phyloP scores from a whole-genome alignment of 2,888 invertebrate species.

The Atethmia centrago region DNA sequence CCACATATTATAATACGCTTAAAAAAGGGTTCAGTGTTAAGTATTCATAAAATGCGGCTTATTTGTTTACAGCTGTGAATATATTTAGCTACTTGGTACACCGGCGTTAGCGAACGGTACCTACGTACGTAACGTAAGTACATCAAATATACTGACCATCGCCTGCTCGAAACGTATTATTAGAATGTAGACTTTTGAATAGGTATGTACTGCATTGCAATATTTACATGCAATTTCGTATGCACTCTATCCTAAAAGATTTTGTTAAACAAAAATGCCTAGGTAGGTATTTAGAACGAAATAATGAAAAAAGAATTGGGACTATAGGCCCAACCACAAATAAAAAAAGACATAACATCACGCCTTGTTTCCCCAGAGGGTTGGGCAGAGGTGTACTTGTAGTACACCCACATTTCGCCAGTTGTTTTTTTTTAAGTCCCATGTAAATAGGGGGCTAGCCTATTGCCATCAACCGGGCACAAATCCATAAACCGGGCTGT shows the following conservation, averaged over 20 bases:
- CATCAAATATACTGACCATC: conserved; percentile 31
- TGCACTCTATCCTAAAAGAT: neutral
- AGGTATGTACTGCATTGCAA: conserved; percentile 23
- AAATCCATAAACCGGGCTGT: too few species aligned
- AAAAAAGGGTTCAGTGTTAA: neutral
- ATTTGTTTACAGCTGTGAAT: conserved; percentile 39
- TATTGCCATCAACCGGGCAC: too few species aligned
- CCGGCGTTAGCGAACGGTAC: conserved; percentile 26
- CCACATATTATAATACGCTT: conserved; percentile 1
- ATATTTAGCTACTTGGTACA: conserved; percentile 47
- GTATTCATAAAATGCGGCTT: conserved; percentile 33
- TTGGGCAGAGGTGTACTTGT: too few species aligned
- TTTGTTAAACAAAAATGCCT: neutral
- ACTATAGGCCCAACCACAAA: neutral
- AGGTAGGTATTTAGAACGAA: neutral
- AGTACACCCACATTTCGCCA: too few species aligned
- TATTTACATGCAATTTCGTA: neutral
- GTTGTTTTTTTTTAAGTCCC: too few species aligned
- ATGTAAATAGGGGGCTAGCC: too few species aligned
- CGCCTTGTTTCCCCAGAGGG: too few species aligned
- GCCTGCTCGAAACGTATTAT: conserved; percentile 32
- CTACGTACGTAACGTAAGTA: conserved; percentile 35
- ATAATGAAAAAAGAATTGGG: neutral
- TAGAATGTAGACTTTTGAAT: conserved; percentile 35
- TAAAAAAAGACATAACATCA: too few species aligned